A percentile compares a stretch with the other conserved stretches of the same genome.
Conservation (phyloP, 2,113 vertebrate genomes). For the Campylomormyrus numenius region DNA sequence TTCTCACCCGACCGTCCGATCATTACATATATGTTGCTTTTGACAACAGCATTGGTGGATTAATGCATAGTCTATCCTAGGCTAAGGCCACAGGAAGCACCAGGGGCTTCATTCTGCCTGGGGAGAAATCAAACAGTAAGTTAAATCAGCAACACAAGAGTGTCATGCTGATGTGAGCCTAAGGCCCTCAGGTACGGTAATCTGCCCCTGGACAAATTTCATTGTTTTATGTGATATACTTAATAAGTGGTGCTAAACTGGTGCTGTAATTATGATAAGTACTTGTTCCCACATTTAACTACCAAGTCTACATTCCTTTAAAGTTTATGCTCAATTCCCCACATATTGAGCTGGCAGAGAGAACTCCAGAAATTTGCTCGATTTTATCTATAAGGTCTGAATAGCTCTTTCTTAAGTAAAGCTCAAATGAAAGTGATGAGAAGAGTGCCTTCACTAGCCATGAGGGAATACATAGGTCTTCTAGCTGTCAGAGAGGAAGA, state of each 20-base stretch:
- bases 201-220: background rate
- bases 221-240: background rate
- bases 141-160: background rate
- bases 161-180: background rate
- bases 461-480: conserved; percentile 51
- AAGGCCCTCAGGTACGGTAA: background rate
- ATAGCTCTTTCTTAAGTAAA: conserved; percentile 38
- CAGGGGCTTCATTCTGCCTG: background rate
- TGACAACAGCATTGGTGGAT: background rate
- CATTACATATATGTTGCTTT: background rate
- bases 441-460: conserved; percentile 28
- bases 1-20: background rate
- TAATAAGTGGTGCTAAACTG: background rate
- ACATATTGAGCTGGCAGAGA: background rate
- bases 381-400: conserved; percentile 15
- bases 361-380: background rate
- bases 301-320: background rate
- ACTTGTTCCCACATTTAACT: background rate
- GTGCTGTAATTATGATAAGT: background rate
- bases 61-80: background rate
- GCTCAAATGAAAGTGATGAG: conserved; percentile 57
- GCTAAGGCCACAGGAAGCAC: background rate
- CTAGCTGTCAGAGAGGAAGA: conserved; percentile 48
- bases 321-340: background rate
- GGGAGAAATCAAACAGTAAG: background rate